Conservation (phyloP, 2,113 vertebrate species). For the Tyto alba region DNA sequence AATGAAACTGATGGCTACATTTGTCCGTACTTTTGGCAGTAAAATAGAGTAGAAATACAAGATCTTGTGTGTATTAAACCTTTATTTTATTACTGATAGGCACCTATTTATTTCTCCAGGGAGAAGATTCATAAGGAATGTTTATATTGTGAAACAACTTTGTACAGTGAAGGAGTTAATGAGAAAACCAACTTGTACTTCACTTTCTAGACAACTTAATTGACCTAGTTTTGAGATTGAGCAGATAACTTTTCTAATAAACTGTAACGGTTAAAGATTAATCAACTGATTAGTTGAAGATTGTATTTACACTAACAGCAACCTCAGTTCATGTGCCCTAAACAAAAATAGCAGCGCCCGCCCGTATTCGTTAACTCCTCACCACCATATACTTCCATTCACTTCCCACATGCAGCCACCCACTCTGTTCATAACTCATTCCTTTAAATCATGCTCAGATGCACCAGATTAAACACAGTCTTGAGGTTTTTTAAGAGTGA, state of each 20-base stretch:
- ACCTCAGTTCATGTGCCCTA: not conserved
- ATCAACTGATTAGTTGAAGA: not conserved
- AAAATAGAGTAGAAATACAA: not conserved
- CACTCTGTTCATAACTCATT: constrained; percentile 16
- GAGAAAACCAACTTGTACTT: not conserved
- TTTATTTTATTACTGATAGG: not conserved
- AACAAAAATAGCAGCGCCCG: constrained; percentile 2
- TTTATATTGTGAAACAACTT: not conserved
- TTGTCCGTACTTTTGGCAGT: not conserved
- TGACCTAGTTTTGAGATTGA: not conserved
- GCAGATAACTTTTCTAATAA: not conserved
- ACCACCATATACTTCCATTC: not conserved
- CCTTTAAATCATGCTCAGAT: constrained; percentile 20
- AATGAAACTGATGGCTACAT: not conserved
- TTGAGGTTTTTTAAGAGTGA: not conserved
- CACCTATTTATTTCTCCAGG: not conserved
- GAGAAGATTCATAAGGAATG: not conserved
- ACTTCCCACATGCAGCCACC: constrained; percentile 35
- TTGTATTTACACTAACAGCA: not conserved
- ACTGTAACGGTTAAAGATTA: not conserved
- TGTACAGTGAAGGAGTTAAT: not conserved
- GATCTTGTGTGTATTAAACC: not conserved
- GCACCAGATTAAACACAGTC: not conserved
- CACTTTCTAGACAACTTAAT: not conserved
- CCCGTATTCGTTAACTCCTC: not conserved